These are phyloP conservation scores for Willowsia nigromaculata DNA, from an alignment of 2,888 invertebrate genomes.

Conservation along the genomic window DNA sequence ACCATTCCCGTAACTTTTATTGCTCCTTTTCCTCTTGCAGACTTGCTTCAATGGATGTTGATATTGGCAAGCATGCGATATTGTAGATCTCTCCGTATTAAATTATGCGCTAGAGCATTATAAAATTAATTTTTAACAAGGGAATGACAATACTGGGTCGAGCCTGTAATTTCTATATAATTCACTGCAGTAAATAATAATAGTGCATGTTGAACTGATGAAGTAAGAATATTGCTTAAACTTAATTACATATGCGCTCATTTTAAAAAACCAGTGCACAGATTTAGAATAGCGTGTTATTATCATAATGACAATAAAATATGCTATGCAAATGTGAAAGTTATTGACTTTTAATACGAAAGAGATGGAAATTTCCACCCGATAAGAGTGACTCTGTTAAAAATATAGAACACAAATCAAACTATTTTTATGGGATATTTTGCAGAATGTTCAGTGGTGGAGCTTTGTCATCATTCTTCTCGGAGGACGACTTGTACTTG, in stretches of 20 bases:
- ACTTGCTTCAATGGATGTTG: background rate
- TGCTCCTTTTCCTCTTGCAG: background rate
- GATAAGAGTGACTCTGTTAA: background rate
- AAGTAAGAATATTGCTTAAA: background rate
- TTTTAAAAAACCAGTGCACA: background rate
- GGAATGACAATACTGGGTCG: slow-evolving; percentile 16
- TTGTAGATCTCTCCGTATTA: too few relatives aligned
- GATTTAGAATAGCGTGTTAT: background rate
- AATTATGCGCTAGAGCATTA: background rate
- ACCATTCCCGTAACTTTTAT: background rate
- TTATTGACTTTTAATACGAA: background rate
- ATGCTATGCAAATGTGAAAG: slow-evolving; percentile 31
- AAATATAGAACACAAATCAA: too few relatives aligned
- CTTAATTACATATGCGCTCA: background rate
- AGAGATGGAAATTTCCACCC: background rate
- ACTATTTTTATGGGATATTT: background rate
- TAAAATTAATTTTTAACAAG: background rate
- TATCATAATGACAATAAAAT: background rate
- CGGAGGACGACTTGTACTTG: slow-evolving; percentile 56
- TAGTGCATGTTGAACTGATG: background rate
- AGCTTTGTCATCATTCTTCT: background rate
- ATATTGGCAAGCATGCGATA: background rate
- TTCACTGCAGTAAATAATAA: too few relatives aligned
- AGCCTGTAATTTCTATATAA: background rate
- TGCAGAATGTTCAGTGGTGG: slow-evolving; percentile 41